These are phyloP conservation scores for Pogonognathellus flavescens DNA, from an alignment of 1,140 invertebrate species.

Conservation along the genomic window DNA sequence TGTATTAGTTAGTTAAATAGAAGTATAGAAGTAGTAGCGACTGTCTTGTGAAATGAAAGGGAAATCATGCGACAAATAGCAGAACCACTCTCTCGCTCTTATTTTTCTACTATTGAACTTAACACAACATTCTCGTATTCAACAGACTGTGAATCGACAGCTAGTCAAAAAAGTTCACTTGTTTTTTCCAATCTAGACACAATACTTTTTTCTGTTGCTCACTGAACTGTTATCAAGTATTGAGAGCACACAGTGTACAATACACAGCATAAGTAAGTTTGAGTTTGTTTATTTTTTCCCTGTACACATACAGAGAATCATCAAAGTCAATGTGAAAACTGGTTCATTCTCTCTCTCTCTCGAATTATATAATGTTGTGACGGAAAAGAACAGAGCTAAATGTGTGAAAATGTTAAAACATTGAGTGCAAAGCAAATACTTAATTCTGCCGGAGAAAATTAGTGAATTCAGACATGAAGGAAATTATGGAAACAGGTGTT, in stretches of 20 bases:
- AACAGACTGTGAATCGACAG: neutral
- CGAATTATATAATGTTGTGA: neutral
- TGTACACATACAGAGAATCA: no score
- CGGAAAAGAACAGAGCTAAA: neutral
- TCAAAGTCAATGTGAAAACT: no score
- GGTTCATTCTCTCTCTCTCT: neutral
- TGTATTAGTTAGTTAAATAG: neutral
- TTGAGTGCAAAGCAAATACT: neutral
- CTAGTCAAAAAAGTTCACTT: neutral
- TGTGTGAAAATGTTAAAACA: neutral
- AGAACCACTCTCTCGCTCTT: slow-evolving; percentile 14
- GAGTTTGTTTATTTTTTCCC: no score
- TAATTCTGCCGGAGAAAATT: neutral
- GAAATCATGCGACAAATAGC: slow-evolving; percentile 30
- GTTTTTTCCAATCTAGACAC: neutral
- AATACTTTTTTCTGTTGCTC: neutral
- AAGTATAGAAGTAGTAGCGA: neutral
- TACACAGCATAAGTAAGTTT: no score
- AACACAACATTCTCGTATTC: neutral
- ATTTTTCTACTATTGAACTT: slow-evolving; percentile 8
- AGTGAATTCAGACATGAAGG: neutral
- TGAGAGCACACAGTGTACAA: neutral
- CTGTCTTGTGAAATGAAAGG: slow-evolving; percentile 30
- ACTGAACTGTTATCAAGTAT: neutral
- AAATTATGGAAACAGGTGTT: slow-evolving; percentile 54